Percentiles rank a stretch among this genome's conserved stretches.
phyloP scores from a whole-genome alignment of 2,797 vertebrate species.

The Eidolon dupreanum region DNA sequence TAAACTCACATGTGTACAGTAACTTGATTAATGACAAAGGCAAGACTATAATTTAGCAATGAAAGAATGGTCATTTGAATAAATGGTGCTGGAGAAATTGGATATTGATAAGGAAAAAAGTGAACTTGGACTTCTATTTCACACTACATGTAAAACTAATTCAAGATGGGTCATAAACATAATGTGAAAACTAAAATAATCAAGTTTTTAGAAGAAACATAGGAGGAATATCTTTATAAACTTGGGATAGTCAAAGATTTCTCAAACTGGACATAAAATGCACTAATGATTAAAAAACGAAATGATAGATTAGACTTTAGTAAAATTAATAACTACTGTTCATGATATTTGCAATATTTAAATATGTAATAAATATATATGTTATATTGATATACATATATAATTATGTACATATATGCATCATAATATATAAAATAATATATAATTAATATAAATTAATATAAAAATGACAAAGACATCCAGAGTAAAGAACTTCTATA shows the following conservation, averaged over 20 bases:
- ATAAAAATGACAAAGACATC: neutral
- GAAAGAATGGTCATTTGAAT: neutral
- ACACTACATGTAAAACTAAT: neutral
- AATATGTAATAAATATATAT: neutral
- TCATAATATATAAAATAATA: neutral
- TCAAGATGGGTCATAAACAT: neutral
- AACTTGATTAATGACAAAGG: neutral
- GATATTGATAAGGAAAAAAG: neutral
- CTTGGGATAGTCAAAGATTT: neutral
- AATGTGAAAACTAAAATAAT: slow-evolving; percentile 10
- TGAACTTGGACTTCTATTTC: neutral
- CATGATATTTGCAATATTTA: neutral
- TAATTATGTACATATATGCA: neutral
- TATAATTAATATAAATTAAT: neutral
- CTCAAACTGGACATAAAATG: neutral
- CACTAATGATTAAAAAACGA: neutral
- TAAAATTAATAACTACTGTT: neutral
- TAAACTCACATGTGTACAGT: neutral
- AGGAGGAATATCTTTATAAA: neutral
- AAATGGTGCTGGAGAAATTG: neutral
- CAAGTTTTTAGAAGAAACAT: neutral
- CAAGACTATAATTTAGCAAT: neutral
- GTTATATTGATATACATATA: neutral
- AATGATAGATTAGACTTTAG: neutral
- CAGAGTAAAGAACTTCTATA: neutral